Conservation (phyloP, 30 jellyfish, hydroid and myxozoan species). For the Aurelia sp. region DNA sequence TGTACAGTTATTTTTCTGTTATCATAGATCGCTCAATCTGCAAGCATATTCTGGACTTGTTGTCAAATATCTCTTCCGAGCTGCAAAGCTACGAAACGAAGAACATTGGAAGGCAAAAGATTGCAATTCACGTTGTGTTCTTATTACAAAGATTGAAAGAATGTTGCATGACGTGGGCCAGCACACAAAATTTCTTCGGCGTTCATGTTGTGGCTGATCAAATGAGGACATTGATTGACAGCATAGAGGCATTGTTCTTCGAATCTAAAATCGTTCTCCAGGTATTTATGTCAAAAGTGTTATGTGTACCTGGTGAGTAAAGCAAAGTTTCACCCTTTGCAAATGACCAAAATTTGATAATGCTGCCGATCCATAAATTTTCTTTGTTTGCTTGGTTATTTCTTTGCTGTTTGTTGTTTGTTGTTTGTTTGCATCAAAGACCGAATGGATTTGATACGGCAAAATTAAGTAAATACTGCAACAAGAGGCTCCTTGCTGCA, state of each 20-base stretch:
- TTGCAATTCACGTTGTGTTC: not conserved
- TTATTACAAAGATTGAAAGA: constrained; percentile 7
- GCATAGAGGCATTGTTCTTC: not conserved
- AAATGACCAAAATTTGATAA: no score
- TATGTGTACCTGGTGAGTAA: no score
- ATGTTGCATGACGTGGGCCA: constrained; percentile 32
- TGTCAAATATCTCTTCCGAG: no score
- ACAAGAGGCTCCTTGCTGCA: no score
- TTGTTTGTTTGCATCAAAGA: no score
- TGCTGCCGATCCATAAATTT: no score
- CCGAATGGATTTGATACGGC: no score
- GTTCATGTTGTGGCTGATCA: not conserved
- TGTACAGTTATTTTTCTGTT: not conserved
- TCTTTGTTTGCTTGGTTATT: no score
- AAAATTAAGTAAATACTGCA: no score
- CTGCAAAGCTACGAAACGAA: not conserved
- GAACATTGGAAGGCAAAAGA: not conserved
- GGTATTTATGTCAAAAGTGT: not conserved
- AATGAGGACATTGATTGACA: not conserved
- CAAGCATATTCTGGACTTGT: no score
- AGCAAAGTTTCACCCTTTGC: no score
- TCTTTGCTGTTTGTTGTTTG: no score
- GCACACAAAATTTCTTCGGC: not conserved
- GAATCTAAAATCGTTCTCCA: constrained; percentile 10
- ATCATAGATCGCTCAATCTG: not conserved